These are phyloP conservation scores for Rhabdornis inornatus DNA, from an alignment of 2,113 vertebrate species.

Conservation along the genomic window DNA sequence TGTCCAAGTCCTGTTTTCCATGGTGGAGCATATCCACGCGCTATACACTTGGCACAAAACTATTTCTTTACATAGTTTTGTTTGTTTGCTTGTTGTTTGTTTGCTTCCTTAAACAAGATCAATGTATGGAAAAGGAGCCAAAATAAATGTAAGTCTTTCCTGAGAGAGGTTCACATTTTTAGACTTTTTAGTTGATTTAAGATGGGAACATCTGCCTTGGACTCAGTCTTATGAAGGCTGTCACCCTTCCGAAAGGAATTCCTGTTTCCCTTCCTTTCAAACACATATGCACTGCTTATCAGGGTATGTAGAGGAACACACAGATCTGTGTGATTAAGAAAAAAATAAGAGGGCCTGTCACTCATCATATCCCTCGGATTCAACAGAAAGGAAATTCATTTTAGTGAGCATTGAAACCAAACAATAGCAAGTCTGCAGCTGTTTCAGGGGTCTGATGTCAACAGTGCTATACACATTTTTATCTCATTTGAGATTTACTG, in stretches of 20 bases:
- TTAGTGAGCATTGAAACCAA: conserved; percentile 64
- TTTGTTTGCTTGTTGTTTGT: neutral
- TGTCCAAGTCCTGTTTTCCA: neutral
- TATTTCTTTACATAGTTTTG: neutral
- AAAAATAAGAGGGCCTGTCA: conserved; percentile 44
- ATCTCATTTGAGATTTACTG: conserved; percentile 42
- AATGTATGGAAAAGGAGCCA: neutral
- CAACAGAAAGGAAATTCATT: conserved; percentile 72
- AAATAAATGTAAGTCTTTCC: conserved; percentile 39
- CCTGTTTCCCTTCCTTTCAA: conserved; percentile 74
- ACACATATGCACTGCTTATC: conserved; percentile 48
- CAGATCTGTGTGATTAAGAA: conserved; percentile 46
- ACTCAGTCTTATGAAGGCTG: conserved; percentile 37
- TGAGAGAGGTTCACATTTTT: conserved; percentile 34
- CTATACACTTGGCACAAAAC: neutral
- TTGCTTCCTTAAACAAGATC: neutral
- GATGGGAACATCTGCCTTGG: conserved; percentile 68
- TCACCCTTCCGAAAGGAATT: conserved; percentile 77
- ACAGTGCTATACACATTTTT: conserved; percentile 39
- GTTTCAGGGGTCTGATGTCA: conserved; percentile 63
- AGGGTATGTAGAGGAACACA: conserved; percentile 54
- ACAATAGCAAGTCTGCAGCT: conserved; percentile 69
- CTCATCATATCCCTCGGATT: conserved; percentile 52
- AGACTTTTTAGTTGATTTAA: conserved; percentile 41
- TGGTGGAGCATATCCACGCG: neutral